phyloP scores from a whole-genome alignment of 2,113 vertebrate genomes.

The Ascaphus truei region DNA sequence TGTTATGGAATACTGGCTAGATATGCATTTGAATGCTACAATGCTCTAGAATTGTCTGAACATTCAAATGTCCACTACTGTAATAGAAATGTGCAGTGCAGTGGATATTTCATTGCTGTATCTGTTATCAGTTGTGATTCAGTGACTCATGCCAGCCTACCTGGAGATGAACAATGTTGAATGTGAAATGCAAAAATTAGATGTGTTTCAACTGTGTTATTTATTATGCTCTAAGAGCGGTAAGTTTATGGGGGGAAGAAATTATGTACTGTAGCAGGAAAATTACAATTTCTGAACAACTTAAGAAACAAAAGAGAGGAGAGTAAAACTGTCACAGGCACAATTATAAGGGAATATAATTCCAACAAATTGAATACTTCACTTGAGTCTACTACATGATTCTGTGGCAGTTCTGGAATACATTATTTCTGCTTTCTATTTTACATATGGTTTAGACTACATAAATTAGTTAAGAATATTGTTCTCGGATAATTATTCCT shows the following conservation, averaged over 20 bases:
- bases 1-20: background rate
- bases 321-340: background rate
- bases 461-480: no score
- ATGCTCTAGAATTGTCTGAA: background rate
- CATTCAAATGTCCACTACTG: background rate
- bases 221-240: constrained; percentile 8
- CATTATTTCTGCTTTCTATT: no score
- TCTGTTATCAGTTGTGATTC: constrained; percentile 20
- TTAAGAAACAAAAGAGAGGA: background rate
- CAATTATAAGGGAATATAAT: background rate
- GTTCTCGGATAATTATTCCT: no score
- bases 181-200: background rate
- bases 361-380: background rate
- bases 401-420: no score
- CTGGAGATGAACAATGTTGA: background rate
- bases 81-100: background rate
- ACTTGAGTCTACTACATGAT: background rate
- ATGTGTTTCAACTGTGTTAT: background rate
- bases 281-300: background rate
- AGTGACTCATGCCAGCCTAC: background rate
- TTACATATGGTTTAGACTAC: no score
- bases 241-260: background rate
- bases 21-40: background rate
- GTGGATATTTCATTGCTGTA: background rate
- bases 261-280: background rate